Evolutionary conservation across 2,888 invertebrate species (phyloP), one percentile per base, ranked within the genome.

Genomic region (Pomacea canaliculata): DNA sequence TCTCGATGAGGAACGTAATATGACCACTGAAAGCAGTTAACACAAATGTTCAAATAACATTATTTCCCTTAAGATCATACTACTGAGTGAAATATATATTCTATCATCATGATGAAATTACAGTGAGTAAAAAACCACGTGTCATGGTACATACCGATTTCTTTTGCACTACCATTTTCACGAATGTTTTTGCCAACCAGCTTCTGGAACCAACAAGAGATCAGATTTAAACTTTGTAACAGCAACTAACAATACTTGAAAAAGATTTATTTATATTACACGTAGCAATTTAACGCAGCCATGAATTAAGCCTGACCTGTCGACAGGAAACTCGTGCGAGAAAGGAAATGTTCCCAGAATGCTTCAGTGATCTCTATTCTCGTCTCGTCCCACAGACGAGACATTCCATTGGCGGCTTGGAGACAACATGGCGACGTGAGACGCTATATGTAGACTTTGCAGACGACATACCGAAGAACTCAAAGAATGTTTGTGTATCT

Each of bases 401-500:
- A 74, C 74, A 74, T 74, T 74, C 74, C 74, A 74, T 69, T 48
- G 62, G 68, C 60, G 73, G 69, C 60, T 68, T 59, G 73, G 73
- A 73, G 74, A 67, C 74, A 69, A 74, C 63, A 74, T 74, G 74
- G 74, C 74, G 74, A 59, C 74, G 48, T 74, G 62, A 69, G 27
- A 13, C 27, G 23, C 27, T 27, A 13, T 12, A 49, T 5, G 12
- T 19, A 19, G 51, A n/a, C 7, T 19, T 51, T 49, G 69, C 69
- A 18, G 48, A 49, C 48, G 59, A 59, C 23, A 27, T 56, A 56
- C 4, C 9, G 27, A 63, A n/a, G 19, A 66, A 2, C 16, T 16
- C 4, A 56, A 51, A 78, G 37, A 65, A 88, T 88, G 87, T 87
- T 88, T 81, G 86, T 88, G 10, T 88, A 88, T 76, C 92, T 95